Evolutionary conservation across 1,140 invertebrate genomes (phyloP).

Genomic region (Lithobius niger): DNA sequence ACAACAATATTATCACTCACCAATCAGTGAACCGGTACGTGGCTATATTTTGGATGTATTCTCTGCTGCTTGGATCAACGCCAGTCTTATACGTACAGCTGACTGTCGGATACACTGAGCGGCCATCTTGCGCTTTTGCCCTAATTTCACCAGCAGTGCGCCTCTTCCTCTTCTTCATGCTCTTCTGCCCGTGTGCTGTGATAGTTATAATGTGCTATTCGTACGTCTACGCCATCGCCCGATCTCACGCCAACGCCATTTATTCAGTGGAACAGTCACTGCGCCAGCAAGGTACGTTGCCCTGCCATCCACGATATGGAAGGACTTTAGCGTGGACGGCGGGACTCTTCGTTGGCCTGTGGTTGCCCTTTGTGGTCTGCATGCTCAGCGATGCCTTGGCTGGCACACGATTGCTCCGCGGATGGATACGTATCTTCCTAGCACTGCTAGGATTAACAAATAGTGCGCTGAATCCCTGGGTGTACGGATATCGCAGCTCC

Average conservation of each 20-base stretch:
- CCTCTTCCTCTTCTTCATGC: conserved; percentile 14
- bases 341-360: conserved; percentile 44
- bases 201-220: conserved; percentile 46
- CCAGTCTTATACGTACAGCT: conserved; percentile 40
- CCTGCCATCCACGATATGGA: conserved; percentile 38
- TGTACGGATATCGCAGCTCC: conserved; percentile 50
- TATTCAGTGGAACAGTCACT: conserved; percentile 47
- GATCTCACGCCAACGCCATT: conserved; percentile 48
- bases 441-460: conserved; percentile 44
- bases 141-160: conserved; percentile 10
- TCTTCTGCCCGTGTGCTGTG: conserved; percentile 41
- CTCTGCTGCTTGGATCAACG: conserved; percentile 39
- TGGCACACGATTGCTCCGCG: conserved; percentile 35
- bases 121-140: conserved; percentile 12
- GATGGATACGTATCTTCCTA: conserved; percentile 39
- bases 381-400: conserved; percentile 41
- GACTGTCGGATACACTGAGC: conserved; percentile 34
- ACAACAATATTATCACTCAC: conserved; percentile 45
- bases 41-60: conserved; percentile 44
- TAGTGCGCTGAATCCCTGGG: conserved; percentile 48
- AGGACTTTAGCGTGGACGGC: conserved; percentile 47
- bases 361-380: conserved; percentile 48
- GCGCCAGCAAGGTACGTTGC: conserved; percentile 26
- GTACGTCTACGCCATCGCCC: conserved; percentile 49
- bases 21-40: conserved; percentile 44